Evolutionary conservation across 2,113 vertebrate species (phyloP).

Genomic region (Panthera leo): DNA sequence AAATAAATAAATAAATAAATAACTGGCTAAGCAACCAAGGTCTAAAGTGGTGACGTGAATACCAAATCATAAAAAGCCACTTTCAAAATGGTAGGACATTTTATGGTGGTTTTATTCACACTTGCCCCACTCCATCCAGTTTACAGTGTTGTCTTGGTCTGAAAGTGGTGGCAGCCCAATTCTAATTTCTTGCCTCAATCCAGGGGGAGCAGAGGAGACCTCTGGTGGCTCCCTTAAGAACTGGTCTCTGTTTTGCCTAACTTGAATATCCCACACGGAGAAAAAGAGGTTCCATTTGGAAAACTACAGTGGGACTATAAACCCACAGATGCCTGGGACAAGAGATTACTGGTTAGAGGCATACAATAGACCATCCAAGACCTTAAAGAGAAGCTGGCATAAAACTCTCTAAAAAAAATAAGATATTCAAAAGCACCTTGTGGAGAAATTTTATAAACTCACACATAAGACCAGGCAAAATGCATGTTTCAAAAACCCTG

Average conservation of each 20-base stretch:
- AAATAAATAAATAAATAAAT: not conserved
- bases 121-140: not conserved
- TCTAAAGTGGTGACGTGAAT: not conserved
- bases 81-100: not conserved
- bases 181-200: not conserved
- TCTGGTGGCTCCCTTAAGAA: not conserved
- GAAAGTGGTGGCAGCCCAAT: not conserved
- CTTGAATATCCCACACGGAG: too few species aligned
- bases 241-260: not conserved
- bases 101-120: not conserved
- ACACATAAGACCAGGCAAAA: not conserved
- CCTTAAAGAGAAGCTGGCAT: not conserved
- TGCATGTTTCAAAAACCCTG: not conserved
- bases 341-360: not conserved
- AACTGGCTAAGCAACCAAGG: not conserved
- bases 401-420: not conserved
- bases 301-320: not conserved
- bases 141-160: not conserved
- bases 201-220: not conserved
- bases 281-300: not conserved
- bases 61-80: not conserved
- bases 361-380: not conserved
- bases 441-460: not conserved
- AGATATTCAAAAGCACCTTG: not conserved
- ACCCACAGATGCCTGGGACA: not conserved